Evolutionary conservation across 2,113 vertebrate genomes (phyloP), one percentile per base, ranked within the genome.

Genomic region (Xenus cinereus): DNA sequence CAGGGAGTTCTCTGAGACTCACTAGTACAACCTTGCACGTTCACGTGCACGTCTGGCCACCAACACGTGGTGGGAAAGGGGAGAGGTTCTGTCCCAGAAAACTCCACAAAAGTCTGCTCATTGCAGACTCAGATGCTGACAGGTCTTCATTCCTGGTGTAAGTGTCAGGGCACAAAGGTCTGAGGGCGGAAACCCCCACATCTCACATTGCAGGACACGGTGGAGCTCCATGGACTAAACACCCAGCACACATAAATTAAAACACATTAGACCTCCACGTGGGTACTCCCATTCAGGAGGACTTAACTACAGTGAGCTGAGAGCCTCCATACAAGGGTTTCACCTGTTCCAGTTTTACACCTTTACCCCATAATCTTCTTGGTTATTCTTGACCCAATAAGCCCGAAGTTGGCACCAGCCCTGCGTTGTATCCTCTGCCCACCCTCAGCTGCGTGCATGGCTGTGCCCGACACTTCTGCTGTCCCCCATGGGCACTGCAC

Each of bases 21-120:
- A 10, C 10, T 7, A 1, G 30, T 4, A 15, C 13, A 45, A 17
- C 4, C 51, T 16, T 2, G 3, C n/a, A 24, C 4, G 0, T 27
- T 53, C 12, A 26, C 4, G 2, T 10, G 26, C 45, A 6, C 18
- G 8, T 16, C 54, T 14, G 74, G 62, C 45, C 12, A n/a, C 43
- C 19, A 4, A 1, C 1, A 5, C 4, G 24, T 19, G 30, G 12
- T 22, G 41, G 51, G 13, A 24, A 26, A n/a, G 0, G 28, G 71
- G 45, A n/a, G n/a, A 59, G 1, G 7, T 8, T 3, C 0, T 2
- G 8, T 19, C 39, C 33, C 69, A 64, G 45, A 7, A 71, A 50
- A 64, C 28, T 32, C 23, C 15, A 32, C 73, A 21, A 0, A 41
- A 15, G 1, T 9, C 85, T 41, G 6, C 13, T 32, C 0, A 3